These are phyloP conservation scores for Cyanistes caeruleus DNA, from an alignment of 2,113 vertebrate species.

Conservation along the genomic window DNA sequence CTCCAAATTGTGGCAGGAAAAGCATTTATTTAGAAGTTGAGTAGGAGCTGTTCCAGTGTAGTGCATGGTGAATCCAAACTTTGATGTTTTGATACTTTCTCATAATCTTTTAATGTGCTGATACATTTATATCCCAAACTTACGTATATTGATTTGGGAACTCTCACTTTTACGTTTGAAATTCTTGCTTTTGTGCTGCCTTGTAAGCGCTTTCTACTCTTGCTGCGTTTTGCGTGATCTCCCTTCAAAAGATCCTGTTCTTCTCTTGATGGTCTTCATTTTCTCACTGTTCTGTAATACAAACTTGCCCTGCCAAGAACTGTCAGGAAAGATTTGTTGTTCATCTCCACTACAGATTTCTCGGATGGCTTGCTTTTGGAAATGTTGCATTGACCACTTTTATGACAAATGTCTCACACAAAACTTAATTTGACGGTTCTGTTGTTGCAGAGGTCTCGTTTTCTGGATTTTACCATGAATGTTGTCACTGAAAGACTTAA, in stretches of 20 bases:
- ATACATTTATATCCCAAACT: neutral
- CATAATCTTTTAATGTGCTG: neutral
- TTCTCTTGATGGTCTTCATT: neutral
- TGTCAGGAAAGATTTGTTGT: conserved; percentile 10
- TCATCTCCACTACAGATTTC: neutral
- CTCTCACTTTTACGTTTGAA: neutral
- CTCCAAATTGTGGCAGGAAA: neutral
- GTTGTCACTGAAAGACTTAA: neutral
- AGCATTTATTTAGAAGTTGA: neutral
- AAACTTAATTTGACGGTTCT: neutral
- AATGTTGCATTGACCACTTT: neutral
- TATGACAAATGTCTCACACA: neutral
- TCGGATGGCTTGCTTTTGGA: neutral
- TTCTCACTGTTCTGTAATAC: neutral
- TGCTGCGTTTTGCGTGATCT: neutral
- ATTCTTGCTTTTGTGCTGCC: neutral
- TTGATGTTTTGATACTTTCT: neutral
- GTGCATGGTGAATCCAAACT: neutral
- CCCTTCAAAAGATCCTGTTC: neutral
- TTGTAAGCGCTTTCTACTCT: neutral
- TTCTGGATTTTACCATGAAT: neutral
- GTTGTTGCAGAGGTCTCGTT: neutral
- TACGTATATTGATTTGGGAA: neutral
- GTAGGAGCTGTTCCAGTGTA: neutral
- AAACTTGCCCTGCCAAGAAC: neutral